These are phyloP conservation scores for Neria commutata DNA, from an alignment of 2,888 invertebrate genomes.

Conservation along the genomic window DNA sequence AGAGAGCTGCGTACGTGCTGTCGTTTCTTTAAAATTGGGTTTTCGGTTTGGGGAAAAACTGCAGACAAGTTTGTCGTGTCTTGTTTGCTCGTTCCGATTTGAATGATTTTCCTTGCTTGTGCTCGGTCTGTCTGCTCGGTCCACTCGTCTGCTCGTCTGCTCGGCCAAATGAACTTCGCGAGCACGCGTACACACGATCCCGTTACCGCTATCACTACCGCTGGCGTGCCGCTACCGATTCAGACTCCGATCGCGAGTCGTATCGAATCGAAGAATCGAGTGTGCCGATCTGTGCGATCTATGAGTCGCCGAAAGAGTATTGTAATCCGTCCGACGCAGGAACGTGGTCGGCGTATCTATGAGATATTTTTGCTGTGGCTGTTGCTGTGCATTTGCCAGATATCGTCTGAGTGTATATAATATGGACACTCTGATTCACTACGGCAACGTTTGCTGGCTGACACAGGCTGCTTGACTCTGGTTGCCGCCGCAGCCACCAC, in stretches of 20 bases:
- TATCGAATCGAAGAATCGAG: neutral
- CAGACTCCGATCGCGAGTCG: neutral
- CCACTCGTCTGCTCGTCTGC: too few relatives aligned
- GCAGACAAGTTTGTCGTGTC: too few relatives aligned
- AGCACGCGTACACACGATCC: too few relatives aligned
- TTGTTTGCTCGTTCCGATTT: too few relatives aligned
- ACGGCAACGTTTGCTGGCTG: neutral
- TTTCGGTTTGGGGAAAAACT: neutral
- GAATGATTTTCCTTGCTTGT: neutral
- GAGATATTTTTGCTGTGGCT: slow-evolving; percentile 33
- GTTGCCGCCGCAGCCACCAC: neutral
- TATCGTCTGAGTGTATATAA: too few relatives aligned
- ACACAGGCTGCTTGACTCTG: neutral
- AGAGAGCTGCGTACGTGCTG: too few relatives aligned
- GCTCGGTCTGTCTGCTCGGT: neutral
- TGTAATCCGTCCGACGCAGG: neutral
- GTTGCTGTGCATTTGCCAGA: neutral
- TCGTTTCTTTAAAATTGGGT: too few relatives aligned
- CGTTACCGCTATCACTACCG: too few relatives aligned
- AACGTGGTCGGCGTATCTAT: neutral
- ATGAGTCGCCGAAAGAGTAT: too few relatives aligned
- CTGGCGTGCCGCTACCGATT: too few relatives aligned
- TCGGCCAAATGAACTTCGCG: neutral
- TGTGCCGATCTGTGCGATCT: neutral
- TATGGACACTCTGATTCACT: neutral